Base-by-base conservation (phyloP, 92 coral and sea anemone genomes). In the Micromussa lordhowensis region DNA sequence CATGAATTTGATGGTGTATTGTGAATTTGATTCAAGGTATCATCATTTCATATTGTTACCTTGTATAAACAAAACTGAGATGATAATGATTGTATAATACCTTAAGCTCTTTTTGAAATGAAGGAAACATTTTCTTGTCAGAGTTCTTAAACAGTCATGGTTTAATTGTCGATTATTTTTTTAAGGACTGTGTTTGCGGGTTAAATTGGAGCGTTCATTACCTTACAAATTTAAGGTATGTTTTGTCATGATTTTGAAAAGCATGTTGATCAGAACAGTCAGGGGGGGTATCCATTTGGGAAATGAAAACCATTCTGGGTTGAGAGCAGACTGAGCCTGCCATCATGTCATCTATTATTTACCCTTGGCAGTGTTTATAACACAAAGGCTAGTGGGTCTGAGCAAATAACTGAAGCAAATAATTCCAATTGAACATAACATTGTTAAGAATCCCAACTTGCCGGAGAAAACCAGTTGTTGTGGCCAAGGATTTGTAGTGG, bases 211-310 rank as follows among this genome's bases (percentile, higher is more conserved):
- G 81, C 93, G 95, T 51, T 77, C 99, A 51, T 75, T 97, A 80
- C 92, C 93, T 49, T 91, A 96, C 78, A 97, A 93, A 59, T 96
- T 95, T 77, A 97, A 97, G 98, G 99, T 97, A 93, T 58, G 76
- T 74, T 72, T 72, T 70, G 51, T 58, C 59, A 21, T 35, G 4
- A 28, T 82, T 28, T n/a, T 44, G 15, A 68, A 48, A 9, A 66
- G 4, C 77, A 30, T 10, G 6, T 66, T 26, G 71, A 66, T 66
- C 71, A 66, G 71, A 28, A 66, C 71, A 66, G 3, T 14, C 71
- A n/a, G 71, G 31, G 32, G 10, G 71, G 31, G 32, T 26, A 3
- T 66, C 34, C 5, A 28, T 26, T 28, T 66, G 34, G 3, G 9
- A 66, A 26, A 26, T 66, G 34, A 28, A 24, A 26, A 66, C 71